Evolutionary conservation across 2,888 invertebrate genomes (phyloP).

Genomic region (Patella ulyssiponensis): DNA sequence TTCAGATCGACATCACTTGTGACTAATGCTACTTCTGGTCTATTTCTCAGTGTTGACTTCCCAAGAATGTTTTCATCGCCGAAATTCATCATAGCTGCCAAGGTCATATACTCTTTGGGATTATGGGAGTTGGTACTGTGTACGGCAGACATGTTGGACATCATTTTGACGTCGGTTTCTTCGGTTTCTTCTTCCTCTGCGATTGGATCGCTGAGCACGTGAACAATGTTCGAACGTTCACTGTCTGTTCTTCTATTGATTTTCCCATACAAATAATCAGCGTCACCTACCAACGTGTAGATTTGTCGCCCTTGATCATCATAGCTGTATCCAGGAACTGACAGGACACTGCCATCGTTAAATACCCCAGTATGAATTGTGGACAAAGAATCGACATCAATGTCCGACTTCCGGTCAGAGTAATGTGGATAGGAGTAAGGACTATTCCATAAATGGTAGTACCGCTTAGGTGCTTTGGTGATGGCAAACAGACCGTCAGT

Average conservation of each 20-base stretch:
- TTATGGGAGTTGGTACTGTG: conserved; percentile 21
- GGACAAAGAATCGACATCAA: conserved; percentile 29
- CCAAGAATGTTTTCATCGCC: conserved; percentile 11
- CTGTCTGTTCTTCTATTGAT: background rate
- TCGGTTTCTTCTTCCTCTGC: conserved; percentile 8
- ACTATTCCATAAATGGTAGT: conserved; percentile 23
- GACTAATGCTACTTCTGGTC: conserved; percentile 39
- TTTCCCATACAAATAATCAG: conserved; percentile 21
- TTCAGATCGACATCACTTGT: conserved; percentile 42
- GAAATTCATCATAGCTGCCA: conserved; percentile 30
- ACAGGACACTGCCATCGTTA: conserved; percentile 27
- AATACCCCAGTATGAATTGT: conserved; percentile 24
- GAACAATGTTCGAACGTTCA: conserved; percentile 11
- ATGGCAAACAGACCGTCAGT: conserved; percentile 16
- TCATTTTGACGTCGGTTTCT: background rate
- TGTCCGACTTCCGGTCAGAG: conserved; percentile 25
- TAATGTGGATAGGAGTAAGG: conserved; percentile 23
- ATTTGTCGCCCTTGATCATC: background rate
- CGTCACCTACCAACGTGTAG: conserved; percentile 6
- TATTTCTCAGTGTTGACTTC: conserved; percentile 25
- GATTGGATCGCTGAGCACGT: background rate
- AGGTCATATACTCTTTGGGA: conserved; percentile 29
- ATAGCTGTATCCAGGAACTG: conserved; percentile 18
- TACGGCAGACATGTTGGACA: conserved; percentile 16
- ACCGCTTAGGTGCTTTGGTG: conserved; percentile 10